A percentile compares a stretch with the other conserved stretches of the same genome.
Evolutionary conservation across 1,140 invertebrate genomes (phyloP).

Genomic region (Diabrotica virgifera): DNA sequence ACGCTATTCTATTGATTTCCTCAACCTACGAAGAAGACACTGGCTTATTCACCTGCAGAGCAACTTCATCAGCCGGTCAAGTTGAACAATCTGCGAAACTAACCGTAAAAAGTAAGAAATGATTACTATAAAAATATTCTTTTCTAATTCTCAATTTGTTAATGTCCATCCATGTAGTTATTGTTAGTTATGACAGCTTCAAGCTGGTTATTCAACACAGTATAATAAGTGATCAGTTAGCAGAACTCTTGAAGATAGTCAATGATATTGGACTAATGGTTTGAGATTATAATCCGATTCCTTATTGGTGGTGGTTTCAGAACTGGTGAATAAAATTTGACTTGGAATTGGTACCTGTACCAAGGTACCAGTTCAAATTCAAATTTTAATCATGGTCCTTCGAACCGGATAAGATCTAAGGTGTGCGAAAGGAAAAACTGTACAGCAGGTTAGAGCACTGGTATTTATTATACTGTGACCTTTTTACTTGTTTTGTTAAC

Average conservation of each 20-base stretch:
- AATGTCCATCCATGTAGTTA: slow-evolving; percentile 5
- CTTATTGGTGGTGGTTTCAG: too few species aligned
- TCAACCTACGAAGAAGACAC: slow-evolving; percentile 93
- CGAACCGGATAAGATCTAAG: too few species aligned
- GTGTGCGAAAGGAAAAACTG: too few species aligned
- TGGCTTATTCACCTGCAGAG: slow-evolving; percentile 87
- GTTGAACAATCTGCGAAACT: slow-evolving; percentile 89
- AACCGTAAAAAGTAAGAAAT: slow-evolving; percentile 97
- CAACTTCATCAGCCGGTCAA: slow-evolving; percentile 85
- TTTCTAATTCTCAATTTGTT: slow-evolving; percentile 22
- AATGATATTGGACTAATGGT: neutral
- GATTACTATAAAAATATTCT: slow-evolving; percentile 47
- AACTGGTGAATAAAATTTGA: too few species aligned
- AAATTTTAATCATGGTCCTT: too few species aligned
- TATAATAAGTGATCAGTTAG: slow-evolving; percentile 24
- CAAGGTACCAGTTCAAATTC: too few species aligned
- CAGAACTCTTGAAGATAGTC: neutral
- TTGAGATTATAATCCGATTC: too few species aligned
- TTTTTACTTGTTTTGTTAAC: slow-evolving; percentile 6
- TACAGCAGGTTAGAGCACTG: neutral
- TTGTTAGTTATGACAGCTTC: neutral
- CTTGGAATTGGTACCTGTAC: too few species aligned
- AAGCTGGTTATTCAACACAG: neutral
- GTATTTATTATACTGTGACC: neutral
- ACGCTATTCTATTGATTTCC: slow-evolving; percentile 84